Evolutionary conservation across 2,113 vertebrate species (phyloP).

Genomic region (Vicugna pacos): DNA sequence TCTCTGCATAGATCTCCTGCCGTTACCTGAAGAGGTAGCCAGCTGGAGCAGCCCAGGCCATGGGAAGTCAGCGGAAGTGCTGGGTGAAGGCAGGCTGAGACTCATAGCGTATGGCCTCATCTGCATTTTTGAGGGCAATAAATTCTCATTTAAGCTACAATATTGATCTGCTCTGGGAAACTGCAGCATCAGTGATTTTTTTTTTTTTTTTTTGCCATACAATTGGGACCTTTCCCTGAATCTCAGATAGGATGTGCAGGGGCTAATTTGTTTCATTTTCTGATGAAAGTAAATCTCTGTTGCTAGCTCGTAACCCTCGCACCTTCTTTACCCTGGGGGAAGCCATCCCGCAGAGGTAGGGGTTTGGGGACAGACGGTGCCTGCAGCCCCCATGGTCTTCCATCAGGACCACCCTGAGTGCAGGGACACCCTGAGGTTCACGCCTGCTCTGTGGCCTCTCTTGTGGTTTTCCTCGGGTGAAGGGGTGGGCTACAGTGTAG

Average conservation of each 20-base stretch:
- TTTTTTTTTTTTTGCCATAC: neutral
- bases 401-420: fast-evolving
- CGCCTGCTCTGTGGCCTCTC: neutral
- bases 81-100: neutral
- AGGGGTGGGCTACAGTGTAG: neutral
- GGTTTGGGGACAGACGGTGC: fast-evolving
- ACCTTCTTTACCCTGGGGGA: neutral
- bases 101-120: neutral
- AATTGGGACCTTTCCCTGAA: neutral
- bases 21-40: neutral
- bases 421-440: neutral
- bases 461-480: neutral
- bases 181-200: conserved; percentile 48
- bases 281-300: conserved; percentile 11
- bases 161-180: conserved; percentile 43
- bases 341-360: fast-evolving
- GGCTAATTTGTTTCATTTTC: conserved; percentile 35
- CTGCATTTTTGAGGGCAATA: conserved; percentile 49
- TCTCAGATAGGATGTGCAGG: neutral
- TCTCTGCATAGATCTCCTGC: neutral
- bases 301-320: neutral
- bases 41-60: neutral
- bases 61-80: neutral
- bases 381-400: neutral
- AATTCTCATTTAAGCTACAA: conserved; percentile 19